Base-by-base conservation (phyloP, 2,113 vertebrate species). In the Scomber scombrus region DNA sequence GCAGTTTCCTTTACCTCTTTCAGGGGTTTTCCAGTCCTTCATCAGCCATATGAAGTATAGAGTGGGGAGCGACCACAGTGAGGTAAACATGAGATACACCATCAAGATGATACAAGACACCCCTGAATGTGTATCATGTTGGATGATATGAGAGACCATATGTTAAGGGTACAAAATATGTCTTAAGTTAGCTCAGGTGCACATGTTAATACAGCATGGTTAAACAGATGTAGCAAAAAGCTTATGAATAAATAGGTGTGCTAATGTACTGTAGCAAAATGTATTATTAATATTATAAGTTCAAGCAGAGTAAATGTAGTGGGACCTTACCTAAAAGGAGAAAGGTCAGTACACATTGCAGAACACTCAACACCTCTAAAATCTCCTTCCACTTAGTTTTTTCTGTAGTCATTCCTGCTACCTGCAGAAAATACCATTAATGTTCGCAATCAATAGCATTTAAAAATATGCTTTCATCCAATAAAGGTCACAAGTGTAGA, bases 1-100 rank as follows among this genome's bases (percentile, higher is more conserved):
- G 12, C 67, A 0, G n/a, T 50, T 66, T 29, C 2, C 16, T 82
- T 77, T 82, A 96, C 96, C 96, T 96, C 60, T 90, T 66, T 91
- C 88, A 11, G 96, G 96, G 0, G 94, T 97, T 19, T 95, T 43
- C 95, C 95, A 93, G 83, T 97, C 96, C 9, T 86, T 43, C 65
- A 95, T 69, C 61, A 95, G 56, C 96, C 96, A 96, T 11, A 81
- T 45, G 15, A 95, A 91, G 87, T 92, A 96, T 2, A 96, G 83
- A 58, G 89, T 66, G 0, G 95, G 47, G 14, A 97, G 9, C 0
- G 73, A 84, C 95, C 95, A 95, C 72, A 95, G 81, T 0, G 88
- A 85, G 0, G 95, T 96, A 79, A 96, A 96, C 89, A 96, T 90
- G n/a, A 96, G 92, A 50, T 73, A 95, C 50, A 94, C 13, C 14